phyloP scores from a whole-genome alignment of 1,140 invertebrate genomes.

The Papilio aristodemus region DNA sequence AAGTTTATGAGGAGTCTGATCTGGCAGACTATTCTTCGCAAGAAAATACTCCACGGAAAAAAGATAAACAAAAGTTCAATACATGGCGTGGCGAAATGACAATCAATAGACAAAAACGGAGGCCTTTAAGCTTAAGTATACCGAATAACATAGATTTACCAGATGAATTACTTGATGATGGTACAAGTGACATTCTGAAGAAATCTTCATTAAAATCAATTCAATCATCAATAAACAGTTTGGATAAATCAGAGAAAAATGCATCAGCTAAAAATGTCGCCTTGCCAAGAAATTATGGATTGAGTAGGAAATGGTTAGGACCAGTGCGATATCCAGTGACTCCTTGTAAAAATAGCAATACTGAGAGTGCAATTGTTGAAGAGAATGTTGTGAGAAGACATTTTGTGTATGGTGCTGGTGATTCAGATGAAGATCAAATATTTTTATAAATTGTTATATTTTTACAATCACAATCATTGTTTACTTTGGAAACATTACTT shows the following conservation, averaged over 20 bases:
- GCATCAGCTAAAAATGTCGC: slow-evolving; percentile 67
- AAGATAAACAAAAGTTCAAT: slow-evolving; percentile 58
- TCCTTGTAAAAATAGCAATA: slow-evolving; percentile 74
- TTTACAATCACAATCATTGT: slow-evolving; percentile 8
- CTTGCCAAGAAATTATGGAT: slow-evolving; percentile 79
- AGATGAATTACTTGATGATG: slow-evolving; percentile 61
- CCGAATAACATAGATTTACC: slow-evolving; percentile 67
- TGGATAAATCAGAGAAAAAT: slow-evolving; percentile 66
- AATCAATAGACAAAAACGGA: slow-evolving; percentile 53
- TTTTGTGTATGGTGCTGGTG: slow-evolving; percentile 75
- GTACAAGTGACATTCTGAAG: slow-evolving; percentile 45
- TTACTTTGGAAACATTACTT: not conserved
- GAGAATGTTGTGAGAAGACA: slow-evolving; percentile 63
- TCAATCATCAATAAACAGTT: slow-evolving; percentile 66
- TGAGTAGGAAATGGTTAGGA: slow-evolving; percentile 81
- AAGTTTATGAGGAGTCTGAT: slow-evolving; percentile 62
- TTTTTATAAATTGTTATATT: slow-evolving; percentile 68
- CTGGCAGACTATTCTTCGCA: slow-evolving; percentile 60
- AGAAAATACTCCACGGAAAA: slow-evolving; percentile 69
- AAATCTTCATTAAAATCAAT: slow-evolving; percentile 68
- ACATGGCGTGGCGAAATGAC: slow-evolving; percentile 61
- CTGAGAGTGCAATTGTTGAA: slow-evolving; percentile 55
- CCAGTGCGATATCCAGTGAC: slow-evolving; percentile 83
- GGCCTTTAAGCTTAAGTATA: slow-evolving; percentile 76
- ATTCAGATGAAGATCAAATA: slow-evolving; percentile 80